Base-by-base conservation (phyloP, 2,888 invertebrate species). In the Eupithecia pulchellata region DNA sequence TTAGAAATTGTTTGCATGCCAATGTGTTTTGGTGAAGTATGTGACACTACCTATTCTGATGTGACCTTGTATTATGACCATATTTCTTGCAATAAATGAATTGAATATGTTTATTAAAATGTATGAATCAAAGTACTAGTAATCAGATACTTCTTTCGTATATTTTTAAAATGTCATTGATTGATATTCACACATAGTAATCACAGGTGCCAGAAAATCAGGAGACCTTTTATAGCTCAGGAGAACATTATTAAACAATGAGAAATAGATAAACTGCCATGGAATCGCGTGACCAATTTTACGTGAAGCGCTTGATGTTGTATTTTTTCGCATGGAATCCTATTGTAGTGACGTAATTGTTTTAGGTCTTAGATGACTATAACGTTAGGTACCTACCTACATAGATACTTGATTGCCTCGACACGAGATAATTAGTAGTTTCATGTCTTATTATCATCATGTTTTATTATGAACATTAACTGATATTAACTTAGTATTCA, bases 371-470 rank as follows among this genome's bases (percentile, higher is more conserved):
- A 13, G 30, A 58, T 58, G 30, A 25, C 32, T 34, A 34, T 4
- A 20, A 9, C 13, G 60, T 60, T 30, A 32, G 30, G 20, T 30
- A 25, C n/a, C n/a, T n/a, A 25, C 30, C n/a, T 6, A 47, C 11
- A n/a, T n/a, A n/a, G n/a, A n/a, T 30, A n/a, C 34, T 30, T 30
- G 69, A 61, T 67, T 64, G 60, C 71, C 71, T 73, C 71, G 73
- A 68, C 73, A 73, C 66, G 29, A 68, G 66, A 71, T 73, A 71
- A 73, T 71, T 71, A 27, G 67, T 64, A 6, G 70, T 42, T 47
- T 60, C 55, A 60, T 60, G 42, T 57, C 27, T 68, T 58, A 68
- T 63, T 63, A 64, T 20, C 20, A 52, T 29, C 68, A 52, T 63
- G 58, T 66, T 68, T 55, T 42, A 60, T 4, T 64, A 29, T 27